Evolutionary conservation across 2,113 vertebrate species (phyloP).

Genomic region (Odocoileus hemionus): DNA sequence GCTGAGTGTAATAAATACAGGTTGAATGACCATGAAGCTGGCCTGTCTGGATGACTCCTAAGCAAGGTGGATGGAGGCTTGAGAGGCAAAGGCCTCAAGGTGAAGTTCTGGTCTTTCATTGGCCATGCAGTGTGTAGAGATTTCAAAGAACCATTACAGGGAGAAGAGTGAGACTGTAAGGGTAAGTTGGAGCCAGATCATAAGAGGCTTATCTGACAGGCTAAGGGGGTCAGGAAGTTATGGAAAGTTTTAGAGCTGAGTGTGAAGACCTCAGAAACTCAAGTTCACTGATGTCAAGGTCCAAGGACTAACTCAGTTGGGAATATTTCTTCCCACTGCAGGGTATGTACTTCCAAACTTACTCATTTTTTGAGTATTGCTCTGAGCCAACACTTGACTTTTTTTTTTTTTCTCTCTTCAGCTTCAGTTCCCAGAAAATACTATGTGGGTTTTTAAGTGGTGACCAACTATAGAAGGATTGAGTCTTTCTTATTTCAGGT

Average conservation of each 20-base stretch:
- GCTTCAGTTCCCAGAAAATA: not conserved
- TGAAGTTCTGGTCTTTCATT: not conserved
- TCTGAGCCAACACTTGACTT: not conserved
- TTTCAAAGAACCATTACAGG: not conserved
- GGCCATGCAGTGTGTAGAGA: fast-evolving
- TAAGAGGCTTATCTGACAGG: not conserved
- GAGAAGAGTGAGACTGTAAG: not conserved
- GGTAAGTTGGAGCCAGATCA: not conserved
- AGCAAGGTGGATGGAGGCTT: not conserved
- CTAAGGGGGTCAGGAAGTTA: not conserved
- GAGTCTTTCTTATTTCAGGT: not conserved
- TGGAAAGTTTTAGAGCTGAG: not conserved
- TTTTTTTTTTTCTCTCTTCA: not conserved
- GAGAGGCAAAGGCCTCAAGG: not conserved
- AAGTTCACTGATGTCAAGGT: not conserved
- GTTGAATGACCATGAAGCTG: not conserved
- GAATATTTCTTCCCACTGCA: not conserved
- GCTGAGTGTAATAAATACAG: too few species aligned
- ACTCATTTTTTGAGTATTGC: not conserved
- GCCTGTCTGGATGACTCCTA: not conserved
- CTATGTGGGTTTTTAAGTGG: not conserved
- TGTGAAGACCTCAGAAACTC: not conserved
- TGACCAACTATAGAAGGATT: not conserved
- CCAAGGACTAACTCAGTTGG: not conserved
- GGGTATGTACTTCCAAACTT: not conserved